A percentile compares a stretch with the other conserved stretches of the same genome.
phyloP scores from a whole-genome alignment of 2,888 invertebrate species.

The Caenorhabditis imperialis region DNA sequence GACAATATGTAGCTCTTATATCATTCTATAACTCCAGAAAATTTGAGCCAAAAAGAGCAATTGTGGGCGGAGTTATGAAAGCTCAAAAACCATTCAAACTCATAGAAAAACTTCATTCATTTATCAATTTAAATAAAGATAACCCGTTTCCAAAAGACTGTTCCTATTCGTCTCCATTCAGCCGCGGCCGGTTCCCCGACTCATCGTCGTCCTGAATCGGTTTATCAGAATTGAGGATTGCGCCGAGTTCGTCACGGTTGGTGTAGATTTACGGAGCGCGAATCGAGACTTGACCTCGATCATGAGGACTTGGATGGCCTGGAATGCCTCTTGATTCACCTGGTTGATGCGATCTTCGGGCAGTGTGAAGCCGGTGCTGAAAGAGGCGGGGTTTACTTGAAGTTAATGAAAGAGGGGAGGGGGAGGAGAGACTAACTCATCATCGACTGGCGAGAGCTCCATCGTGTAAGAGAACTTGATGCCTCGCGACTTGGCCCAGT shows the following conservation, averaged over 20 bases:
- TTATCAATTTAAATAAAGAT: too few relatives aligned
- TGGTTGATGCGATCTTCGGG: conserved; percentile 62
- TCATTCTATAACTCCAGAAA: too few relatives aligned
- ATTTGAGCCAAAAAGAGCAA: too few relatives aligned
- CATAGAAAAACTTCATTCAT: too few relatives aligned
- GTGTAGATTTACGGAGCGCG: conserved; percentile 4
- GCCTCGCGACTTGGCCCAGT: conserved; percentile 73
- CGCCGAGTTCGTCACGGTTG: conserved; percentile 17
- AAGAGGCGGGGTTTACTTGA: background rate
- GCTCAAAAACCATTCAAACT: too few relatives aligned
- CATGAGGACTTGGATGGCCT: conserved; percentile 47
- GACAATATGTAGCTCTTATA: too few relatives aligned
- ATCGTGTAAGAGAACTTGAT: conserved; percentile 75
- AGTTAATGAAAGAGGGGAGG: too few relatives aligned
- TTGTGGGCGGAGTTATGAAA: too few relatives aligned
- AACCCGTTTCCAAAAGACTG: too few relatives aligned
- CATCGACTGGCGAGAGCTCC: conserved; percentile 66
- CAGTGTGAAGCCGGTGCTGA: conserved; percentile 62
- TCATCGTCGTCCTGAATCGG: conserved; percentile 7
- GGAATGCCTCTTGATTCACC: conserved; percentile 59
- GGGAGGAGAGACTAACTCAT: conserved; percentile 31
- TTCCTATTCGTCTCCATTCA: conserved; percentile 2
- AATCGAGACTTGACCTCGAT: conserved; percentile 22
- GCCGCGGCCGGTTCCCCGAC: conserved; percentile 31
- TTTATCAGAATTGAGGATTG: conserved; percentile 26